These are phyloP conservation scores for Aricia agestis DNA, from an alignment of 1,140 invertebrate genomes.

Conservation along the genomic window DNA sequence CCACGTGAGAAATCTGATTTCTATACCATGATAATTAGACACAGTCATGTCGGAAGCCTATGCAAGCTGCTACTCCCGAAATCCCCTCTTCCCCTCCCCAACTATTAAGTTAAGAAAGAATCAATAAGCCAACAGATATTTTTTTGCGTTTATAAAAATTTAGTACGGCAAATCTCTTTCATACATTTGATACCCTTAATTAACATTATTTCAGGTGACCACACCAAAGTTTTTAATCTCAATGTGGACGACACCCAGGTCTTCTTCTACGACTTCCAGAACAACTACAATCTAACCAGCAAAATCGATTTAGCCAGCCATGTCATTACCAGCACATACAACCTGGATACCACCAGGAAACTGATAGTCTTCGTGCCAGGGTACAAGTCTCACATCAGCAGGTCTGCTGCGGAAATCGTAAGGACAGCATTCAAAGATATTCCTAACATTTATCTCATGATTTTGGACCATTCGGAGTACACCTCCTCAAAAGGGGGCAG, in stretches of 20 bases:
- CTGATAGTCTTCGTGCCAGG: constrained; percentile 62
- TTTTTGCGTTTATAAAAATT: background rate
- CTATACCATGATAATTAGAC: no score
- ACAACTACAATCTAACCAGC: constrained; percentile 55
- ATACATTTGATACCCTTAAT: background rate
- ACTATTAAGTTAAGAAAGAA: no score
- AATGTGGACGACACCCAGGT: constrained; percentile 49
- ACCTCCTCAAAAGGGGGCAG: constrained; percentile 47
- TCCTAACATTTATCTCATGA: constrained; percentile 56
- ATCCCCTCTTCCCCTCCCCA: no score
- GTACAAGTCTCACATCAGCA: constrained; percentile 57
- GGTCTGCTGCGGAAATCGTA: constrained; percentile 52
- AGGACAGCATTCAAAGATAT: constrained; percentile 53
- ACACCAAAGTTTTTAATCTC: constrained; percentile 44
- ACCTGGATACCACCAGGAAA: constrained; percentile 48
- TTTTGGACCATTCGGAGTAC: constrained; percentile 61
- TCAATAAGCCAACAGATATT: no score
- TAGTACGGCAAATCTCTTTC: no score
- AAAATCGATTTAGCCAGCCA: constrained; percentile 46
- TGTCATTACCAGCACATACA: constrained; percentile 41
- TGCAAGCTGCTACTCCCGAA: no score
- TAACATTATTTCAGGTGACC: constrained; percentile 55
- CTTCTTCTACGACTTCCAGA: constrained; percentile 64
- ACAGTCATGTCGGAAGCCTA: no score
- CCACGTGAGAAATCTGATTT: no score